Evolutionary conservation across 2,797 vertebrate genomes (phyloP).

Genomic region (Glyptemys insculpta): DNA sequence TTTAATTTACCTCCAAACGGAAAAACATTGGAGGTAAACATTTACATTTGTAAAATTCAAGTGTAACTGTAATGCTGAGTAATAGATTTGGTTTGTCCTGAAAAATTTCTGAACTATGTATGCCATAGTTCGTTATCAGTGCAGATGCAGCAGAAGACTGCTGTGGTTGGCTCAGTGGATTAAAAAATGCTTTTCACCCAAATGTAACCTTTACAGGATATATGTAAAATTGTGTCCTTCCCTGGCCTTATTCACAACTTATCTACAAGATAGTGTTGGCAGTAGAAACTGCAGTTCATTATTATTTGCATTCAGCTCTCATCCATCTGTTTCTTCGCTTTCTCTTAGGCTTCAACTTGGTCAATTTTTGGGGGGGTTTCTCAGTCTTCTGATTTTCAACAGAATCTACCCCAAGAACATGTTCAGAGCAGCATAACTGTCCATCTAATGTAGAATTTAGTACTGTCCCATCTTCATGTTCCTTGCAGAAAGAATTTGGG

Average conservation of each 20-base stretch:
- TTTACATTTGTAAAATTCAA: slow-evolving; percentile 81
- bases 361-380: slow-evolving; percentile 66
- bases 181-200: slow-evolving; percentile 73
- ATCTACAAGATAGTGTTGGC: slow-evolving; percentile 79
- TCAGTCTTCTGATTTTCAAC: slow-evolving; percentile 70
- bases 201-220: slow-evolving; percentile 76
- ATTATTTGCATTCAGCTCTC: slow-evolving; percentile 80
- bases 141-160: slow-evolving; percentile 83
- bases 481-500: slow-evolving; percentile 98
- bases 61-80: slow-evolving; percentile 84
- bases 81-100: slow-evolving; percentile 78
- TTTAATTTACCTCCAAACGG: slow-evolving; percentile 67
- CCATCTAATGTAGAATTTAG: slow-evolving; percentile 82
- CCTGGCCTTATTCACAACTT: slow-evolving; percentile 76
- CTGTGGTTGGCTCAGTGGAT: slow-evolving; percentile 83
- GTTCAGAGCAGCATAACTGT: slow-evolving; percentile 92
- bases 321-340: slow-evolving; percentile 84
- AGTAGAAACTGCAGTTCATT: slow-evolving; percentile 67
- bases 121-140: slow-evolving; percentile 84
- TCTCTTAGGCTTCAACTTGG: slow-evolving; percentile 71
- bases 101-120: slow-evolving; percentile 74
- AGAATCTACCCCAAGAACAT: slow-evolving; percentile 83
- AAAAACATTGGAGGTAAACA: slow-evolving; percentile 62
- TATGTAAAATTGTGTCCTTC: slow-evolving; percentile 70
- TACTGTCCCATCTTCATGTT: slow-evolving; percentile 90